Conservation (phyloP, 2,797 vertebrate species). For the Balearica regulorum region DNA sequence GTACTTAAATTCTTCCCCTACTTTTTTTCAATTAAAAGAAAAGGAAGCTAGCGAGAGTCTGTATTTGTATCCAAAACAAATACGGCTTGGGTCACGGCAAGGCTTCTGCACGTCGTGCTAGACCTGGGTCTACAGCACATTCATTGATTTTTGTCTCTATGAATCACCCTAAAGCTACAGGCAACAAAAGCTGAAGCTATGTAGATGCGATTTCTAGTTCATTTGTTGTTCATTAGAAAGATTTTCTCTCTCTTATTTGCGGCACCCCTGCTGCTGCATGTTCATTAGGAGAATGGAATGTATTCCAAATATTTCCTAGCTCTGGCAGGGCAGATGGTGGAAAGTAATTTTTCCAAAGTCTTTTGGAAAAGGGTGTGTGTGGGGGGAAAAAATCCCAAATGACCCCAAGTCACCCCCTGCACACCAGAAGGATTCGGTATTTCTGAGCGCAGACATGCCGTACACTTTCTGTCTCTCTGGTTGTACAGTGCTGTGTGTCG, state of each 20-base stretch:
- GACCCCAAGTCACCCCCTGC: conserved; percentile 26
- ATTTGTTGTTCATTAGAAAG: conserved; percentile 72
- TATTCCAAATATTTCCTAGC: conserved; percentile 67
- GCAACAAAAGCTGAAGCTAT: conserved; percentile 61
- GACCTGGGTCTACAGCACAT: conserved; percentile 11
- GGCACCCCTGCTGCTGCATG: conserved; percentile 58
- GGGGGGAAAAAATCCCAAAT: not conserved
- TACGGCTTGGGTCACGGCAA: conserved; percentile 41
- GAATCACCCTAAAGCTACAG: conserved; percentile 61
- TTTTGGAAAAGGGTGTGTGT: conserved; percentile 5
- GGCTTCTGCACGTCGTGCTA: not conserved
- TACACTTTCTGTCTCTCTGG: conserved; percentile 7
- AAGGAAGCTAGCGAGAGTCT: conserved; percentile 31
- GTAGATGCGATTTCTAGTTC: conserved; percentile 62
- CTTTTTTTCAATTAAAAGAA: conserved; percentile 21
- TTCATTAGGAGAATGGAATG: conserved; percentile 70
- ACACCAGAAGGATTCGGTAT: not conserved
- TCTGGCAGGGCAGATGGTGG: conserved; percentile 63
- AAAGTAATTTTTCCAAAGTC: conserved; percentile 66
- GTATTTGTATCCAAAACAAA: conserved; percentile 63
- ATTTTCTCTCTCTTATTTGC: conserved; percentile 67
- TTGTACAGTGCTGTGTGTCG: not conserved
- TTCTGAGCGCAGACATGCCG: not conserved
- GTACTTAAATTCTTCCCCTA: conserved; percentile 5
- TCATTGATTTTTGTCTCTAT: conserved; percentile 57